These are phyloP conservation scores for Imbricaverruca yamaguchii DNA, from an alignment of 2,888 invertebrate genomes.

Conservation along the genomic window DNA sequence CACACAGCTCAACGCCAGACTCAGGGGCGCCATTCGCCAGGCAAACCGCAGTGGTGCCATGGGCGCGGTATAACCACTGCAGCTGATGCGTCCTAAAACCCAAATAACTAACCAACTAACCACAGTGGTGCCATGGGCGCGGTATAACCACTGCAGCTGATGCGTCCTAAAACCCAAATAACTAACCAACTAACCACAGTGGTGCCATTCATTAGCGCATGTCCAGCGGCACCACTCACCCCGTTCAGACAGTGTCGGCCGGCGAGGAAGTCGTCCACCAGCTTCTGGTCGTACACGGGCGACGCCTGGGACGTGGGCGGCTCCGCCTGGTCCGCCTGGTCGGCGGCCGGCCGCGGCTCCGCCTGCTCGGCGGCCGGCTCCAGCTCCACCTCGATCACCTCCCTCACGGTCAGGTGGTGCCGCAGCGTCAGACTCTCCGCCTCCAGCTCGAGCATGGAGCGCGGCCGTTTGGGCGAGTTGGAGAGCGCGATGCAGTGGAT, in stretches of 20 bases:
- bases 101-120: too few species aligned
- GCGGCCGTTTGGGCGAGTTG: constrained; percentile 59
- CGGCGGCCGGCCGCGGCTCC: not conserved
- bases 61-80: too few species aligned
- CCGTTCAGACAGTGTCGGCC: constrained; percentile 82
- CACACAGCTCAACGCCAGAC: too few species aligned
- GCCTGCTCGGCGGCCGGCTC: not conserved
- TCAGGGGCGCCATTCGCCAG: too few species aligned
- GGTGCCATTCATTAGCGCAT: too few species aligned
- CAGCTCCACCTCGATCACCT: too few species aligned
- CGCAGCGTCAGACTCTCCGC: constrained; percentile 61
- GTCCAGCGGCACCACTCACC: constrained; percentile 46
- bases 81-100: too few species aligned
- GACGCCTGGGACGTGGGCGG: not conserved
- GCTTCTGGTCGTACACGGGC: constrained; percentile 52
- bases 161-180: too few species aligned
- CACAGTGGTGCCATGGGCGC: too few species aligned
- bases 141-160: too few species aligned
- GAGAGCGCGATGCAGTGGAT: constrained; percentile 31
- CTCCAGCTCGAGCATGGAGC: constrained; percentile 61
- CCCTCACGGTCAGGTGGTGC: constrained; percentile 45
- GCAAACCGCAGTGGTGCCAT: too few species aligned
- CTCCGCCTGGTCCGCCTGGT: not conserved
- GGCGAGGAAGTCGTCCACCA: constrained; percentile 68
- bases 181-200: too few species aligned